phyloP scores from a whole-genome alignment of 2,113 vertebrate genomes.

The Pampusana beccarii region DNA sequence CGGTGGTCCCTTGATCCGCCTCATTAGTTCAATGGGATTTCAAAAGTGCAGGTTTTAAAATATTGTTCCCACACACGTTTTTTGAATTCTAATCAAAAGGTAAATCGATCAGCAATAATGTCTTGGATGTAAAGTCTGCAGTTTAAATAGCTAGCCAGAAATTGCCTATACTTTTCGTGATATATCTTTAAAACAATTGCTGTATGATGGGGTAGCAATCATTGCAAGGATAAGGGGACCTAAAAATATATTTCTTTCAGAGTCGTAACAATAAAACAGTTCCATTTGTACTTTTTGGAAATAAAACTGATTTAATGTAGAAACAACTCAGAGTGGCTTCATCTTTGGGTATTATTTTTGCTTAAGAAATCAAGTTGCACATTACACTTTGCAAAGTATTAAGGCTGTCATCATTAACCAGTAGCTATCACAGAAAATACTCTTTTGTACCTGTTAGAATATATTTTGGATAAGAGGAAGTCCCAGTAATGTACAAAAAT shows the following conservation, averaged over 20 bases:
- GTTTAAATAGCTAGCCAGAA: constrained; percentile 47
- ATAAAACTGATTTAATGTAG: constrained; percentile 58
- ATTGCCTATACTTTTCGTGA: constrained; percentile 50
- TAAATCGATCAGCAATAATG: constrained; percentile 24
- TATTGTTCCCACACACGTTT: constrained; percentile 30
- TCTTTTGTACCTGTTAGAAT: constrained; percentile 46
- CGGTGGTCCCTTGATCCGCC: not conserved
- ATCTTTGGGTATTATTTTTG: constrained; percentile 58
- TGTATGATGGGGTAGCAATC: constrained; percentile 39
- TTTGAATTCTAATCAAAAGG: constrained; percentile 51
- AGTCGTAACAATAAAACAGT: constrained; percentile 57
- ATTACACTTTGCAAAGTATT: constrained; percentile 40
- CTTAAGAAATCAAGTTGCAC: constrained; percentile 57
- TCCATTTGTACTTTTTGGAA: constrained; percentile 42
- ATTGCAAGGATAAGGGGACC: constrained; percentile 21
- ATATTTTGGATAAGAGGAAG: constrained; percentile 29
- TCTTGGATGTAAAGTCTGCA: not conserved
- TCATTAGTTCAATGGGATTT: constrained; percentile 59
- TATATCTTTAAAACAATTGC: constrained; percentile 65
- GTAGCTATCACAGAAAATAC: constrained; percentile 24
- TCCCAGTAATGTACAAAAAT: not conserved
- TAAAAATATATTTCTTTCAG: constrained; percentile 51
- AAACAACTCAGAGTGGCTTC: constrained; percentile 21
- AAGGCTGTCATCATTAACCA: constrained; percentile 49
- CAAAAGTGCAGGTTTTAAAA: constrained; percentile 25